Percentiles rank a stretch among this genome's conserved stretches.
Evolutionary conservation across 2,888 invertebrate genomes (phyloP).

Genomic region (Ametastegia equiseti): DNA sequence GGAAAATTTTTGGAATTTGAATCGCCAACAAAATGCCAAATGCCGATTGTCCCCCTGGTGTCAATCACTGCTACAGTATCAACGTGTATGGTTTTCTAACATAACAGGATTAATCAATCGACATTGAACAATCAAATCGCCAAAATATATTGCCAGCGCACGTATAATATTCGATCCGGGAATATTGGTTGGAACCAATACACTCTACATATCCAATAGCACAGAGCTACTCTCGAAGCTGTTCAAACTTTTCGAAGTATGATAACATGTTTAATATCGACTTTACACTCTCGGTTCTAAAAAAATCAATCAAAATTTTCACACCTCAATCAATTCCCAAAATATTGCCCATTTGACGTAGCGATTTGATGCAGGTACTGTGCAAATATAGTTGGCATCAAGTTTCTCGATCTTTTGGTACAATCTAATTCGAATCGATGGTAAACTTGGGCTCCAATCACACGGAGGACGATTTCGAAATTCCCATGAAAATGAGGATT

Average conservation of each 20-base stretch:
- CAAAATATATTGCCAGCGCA: background rate
- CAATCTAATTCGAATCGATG: background rate
- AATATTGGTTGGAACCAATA: conserved; percentile 14
- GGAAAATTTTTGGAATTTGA: too few species aligned
- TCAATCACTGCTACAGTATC: background rate
- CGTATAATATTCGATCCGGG: background rate
- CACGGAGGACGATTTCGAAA: too few species aligned
- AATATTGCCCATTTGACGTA: background rate
- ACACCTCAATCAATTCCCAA: background rate
- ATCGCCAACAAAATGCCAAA: too few species aligned
- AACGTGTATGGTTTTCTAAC: background rate
- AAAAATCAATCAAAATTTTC: background rate
- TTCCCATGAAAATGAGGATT: too few species aligned
- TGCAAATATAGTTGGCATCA: too few species aligned
- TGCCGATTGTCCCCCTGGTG: background rate
- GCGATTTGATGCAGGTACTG: background rate
- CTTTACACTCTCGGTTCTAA: background rate
- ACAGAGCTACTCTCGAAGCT: too few species aligned
- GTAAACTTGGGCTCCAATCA: too few species aligned
- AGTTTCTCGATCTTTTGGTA: background rate
- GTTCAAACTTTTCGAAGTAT: conserved; percentile 1
- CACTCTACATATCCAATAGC: too few species aligned
- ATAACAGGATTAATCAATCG: background rate
- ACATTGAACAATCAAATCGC: background rate
- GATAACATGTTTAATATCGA: background rate